Percentiles rank a stretch among this genome's conserved stretches.
Evolutionary conservation across 2,888 invertebrate genomes (phyloP).

Genomic region (Drosophila hawaiiensis): DNA sequence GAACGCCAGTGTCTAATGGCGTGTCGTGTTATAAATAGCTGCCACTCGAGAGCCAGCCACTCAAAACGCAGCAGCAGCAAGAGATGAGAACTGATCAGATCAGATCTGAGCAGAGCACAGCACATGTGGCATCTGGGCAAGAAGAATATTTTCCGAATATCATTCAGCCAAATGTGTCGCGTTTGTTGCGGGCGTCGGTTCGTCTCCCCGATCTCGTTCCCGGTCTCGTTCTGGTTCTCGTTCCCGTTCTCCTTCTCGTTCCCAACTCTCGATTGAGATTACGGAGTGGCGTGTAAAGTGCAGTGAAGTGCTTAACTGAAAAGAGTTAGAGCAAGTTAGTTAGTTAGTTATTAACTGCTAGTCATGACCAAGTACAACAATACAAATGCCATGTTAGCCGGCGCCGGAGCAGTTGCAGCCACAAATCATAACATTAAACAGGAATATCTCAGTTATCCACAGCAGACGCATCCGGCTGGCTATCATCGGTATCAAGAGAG

Average conservation of each 20-base stretch:
- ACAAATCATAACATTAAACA: conserved; percentile 62
- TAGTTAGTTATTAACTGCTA: background rate
- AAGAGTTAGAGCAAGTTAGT: conserved; percentile 18
- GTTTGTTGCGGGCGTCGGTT: conserved; percentile 75
- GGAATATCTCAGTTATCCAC: conserved; percentile 64
- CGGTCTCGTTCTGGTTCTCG: background rate
- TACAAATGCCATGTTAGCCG: conserved; percentile 48
- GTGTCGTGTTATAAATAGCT: conserved; percentile 80
- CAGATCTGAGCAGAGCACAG: conserved; percentile 21
- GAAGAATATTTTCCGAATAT: conserved; percentile 51
- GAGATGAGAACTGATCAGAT: conserved; percentile 30
- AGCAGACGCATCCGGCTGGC: conserved; percentile 37
- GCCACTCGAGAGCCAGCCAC: conserved; percentile 77
- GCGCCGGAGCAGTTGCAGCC: conserved; percentile 7
- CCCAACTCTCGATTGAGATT: background rate
- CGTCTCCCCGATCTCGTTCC: conserved; percentile 35
- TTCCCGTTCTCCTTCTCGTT: background rate
- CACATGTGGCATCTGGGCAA: conserved; percentile 48
- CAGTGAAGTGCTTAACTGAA: conserved; percentile 16
- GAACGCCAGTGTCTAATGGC: conserved; percentile 70
- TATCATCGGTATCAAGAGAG: conserved; percentile 38
- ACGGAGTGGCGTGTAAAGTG: conserved; percentile 15
- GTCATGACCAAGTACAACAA: conserved; percentile 77
- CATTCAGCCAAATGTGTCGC: conserved; percentile 82
- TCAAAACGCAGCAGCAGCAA: conserved; percentile 69